Conservation (phyloP, 1,140 invertebrate species). For the Neotoxoptera formosana region DNA sequence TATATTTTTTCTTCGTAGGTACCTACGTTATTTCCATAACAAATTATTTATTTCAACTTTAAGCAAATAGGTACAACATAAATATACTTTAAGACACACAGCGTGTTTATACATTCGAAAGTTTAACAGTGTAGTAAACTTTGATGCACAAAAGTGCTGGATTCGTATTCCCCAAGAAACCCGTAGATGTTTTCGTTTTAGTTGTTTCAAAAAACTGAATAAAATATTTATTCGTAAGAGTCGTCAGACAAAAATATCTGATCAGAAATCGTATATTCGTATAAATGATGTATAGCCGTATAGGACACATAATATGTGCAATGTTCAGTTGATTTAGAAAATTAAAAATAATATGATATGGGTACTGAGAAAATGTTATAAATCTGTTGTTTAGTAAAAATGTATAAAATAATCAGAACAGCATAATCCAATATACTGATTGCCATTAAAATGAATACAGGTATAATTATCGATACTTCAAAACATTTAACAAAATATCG, state of each 20-base stretch:
- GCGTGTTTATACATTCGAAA: background rate
- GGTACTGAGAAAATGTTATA: background rate
- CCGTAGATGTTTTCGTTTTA: background rate
- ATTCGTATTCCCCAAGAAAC: background rate
- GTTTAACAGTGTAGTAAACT: background rate
- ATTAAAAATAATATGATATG: background rate
- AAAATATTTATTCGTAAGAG: background rate
- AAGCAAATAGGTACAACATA: background rate
- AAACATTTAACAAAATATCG: background rate
- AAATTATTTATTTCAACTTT: background rate
- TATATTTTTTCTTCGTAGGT: background rate
- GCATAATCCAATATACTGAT: background rate
- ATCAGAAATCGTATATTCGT: background rate
- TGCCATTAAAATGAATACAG: background rate
- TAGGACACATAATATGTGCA: background rate
- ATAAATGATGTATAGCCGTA: background rate
- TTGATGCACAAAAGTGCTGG: background rate
- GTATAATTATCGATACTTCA: background rate
- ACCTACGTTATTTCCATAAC: background rate
- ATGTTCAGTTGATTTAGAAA: background rate
- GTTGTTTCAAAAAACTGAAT: background rate
- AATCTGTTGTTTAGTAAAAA: background rate
- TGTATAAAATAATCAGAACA: background rate
- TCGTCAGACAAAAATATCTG: background rate
- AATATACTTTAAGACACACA: background rate